Evolutionary conservation across 2,888 invertebrate genomes (phyloP), one percentile per base, ranked within the genome.

Genomic region (Melanchra persicariae): DNA sequence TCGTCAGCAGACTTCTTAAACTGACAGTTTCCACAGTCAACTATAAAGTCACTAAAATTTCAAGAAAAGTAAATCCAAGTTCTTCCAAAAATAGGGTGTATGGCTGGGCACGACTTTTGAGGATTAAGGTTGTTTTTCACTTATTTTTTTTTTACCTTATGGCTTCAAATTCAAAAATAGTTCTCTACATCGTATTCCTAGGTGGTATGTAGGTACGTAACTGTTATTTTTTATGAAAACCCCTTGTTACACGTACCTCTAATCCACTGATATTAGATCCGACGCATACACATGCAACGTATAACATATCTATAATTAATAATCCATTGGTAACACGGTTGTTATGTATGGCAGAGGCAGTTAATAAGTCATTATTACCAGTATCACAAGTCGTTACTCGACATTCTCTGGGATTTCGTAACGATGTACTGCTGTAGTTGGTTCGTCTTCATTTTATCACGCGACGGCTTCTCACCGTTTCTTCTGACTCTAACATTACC

Each of bases 301-400:
- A 34, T n/a, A 10, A 54, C 19, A 45, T 45, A 45, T 17, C 17
- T 30, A 54, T 30, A 54, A 54, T 54, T 26, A 34, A 49, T 8
- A 57, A 54, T 63, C 47, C 15, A 55, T 74, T 40, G 55, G 7
- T 58, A 58, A 43, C 57, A 15, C 26, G 61, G 58, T 19, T 8
- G 52, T 54, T 37, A 19, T 19, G 45, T 45, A 60, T 15, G 64
- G 10, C 57, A n/a, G 40, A 9, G n/a, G 71, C 19, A 63, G 10
- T 70, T 70, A 70, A n/a, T 63, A 72, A 57, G 40, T 71, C 57
- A 17, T 58, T 64, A 63, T 63, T 49, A 26, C 51, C 22, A 43
- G 49, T 55, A 51, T 34, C 57, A 58, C 65, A 37, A 57, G 43
- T 26, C 57, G 45, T 73, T 72, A 65, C 37, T 49, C 51, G n/a